These are phyloP conservation scores for Dichetophora obliterata DNA, from an alignment of 2,888 invertebrate genomes.

Conservation along the genomic window DNA sequence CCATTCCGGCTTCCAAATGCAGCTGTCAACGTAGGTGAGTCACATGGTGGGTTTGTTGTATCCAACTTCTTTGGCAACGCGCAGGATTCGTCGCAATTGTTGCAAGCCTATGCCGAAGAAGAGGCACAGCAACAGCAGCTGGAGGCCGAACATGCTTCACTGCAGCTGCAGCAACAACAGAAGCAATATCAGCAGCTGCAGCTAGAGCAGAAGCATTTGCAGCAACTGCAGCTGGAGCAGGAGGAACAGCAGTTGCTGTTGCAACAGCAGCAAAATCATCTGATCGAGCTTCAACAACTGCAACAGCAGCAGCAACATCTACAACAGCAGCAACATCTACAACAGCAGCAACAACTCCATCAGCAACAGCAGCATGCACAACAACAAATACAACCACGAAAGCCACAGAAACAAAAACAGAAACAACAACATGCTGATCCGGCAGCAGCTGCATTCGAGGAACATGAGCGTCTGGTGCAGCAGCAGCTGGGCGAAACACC, in stretches of 20 bases:
- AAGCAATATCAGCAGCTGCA: conserved; percentile 46
- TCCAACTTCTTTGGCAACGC: conserved; percentile 64
- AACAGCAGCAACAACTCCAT: conserved; percentile 44
- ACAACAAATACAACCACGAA: conserved; percentile 46
- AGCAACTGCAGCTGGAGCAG: conserved; percentile 50
- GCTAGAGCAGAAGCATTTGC: conserved; percentile 49
- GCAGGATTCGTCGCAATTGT: conserved; percentile 63
- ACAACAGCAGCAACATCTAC: conserved; percentile 51
- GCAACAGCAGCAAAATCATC: conserved; percentile 46
- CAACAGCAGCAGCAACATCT: conserved; percentile 54
- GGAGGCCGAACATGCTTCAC: conserved; percentile 59
- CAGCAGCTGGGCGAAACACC: conserved; percentile 67
- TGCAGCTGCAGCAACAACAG: conserved; percentile 58
- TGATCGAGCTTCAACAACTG: conserved; percentile 49
- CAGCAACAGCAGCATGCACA: conserved; percentile 55
- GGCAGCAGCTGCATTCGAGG: conserved; percentile 60
- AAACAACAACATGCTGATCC: conserved; percentile 49
- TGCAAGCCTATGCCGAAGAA: conserved; percentile 65
- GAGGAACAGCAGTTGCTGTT: conserved; percentile 49
- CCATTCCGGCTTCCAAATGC: conserved; percentile 61
- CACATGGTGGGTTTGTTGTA: conserved; percentile 65
- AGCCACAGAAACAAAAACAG: conserved; percentile 39
- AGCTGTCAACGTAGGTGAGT: conserved; percentile 51
- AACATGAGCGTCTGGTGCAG: conserved; percentile 63
- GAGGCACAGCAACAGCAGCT: conserved; percentile 60